phyloP scores from a whole-genome alignment of 2,888 invertebrate species.

The Cryptophagus acutangulus region DNA sequence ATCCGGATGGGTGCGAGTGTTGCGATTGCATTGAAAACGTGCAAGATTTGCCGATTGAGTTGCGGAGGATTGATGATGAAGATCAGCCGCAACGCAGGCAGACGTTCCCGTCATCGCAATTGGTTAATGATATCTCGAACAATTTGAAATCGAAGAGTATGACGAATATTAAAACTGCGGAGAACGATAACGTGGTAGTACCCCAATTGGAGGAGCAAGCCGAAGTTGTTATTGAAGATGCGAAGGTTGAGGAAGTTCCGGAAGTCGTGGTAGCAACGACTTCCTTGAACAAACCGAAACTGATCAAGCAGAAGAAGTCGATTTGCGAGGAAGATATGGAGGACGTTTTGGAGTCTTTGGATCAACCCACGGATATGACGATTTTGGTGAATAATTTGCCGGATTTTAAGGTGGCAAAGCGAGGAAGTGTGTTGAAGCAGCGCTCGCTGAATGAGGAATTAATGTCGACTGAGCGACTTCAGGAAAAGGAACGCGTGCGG shows the following conservation, averaged over 20 bases:
- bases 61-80: constrained; percentile 71
- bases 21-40: constrained; percentile 55
- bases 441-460: constrained; percentile 85
- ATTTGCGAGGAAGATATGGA: constrained; percentile 70
- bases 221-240: background rate
- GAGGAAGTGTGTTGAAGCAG: constrained; percentile 69
- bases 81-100: constrained; percentile 52
- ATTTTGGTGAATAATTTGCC: constrained; percentile 61
- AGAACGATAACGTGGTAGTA: constrained; percentile 53
- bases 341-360: constrained; percentile 59
- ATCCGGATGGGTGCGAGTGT: constrained; percentile 57
- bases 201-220: background rate
- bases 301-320: constrained; percentile 83
- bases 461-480: constrained; percentile 78
- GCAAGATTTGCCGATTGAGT: constrained; percentile 82
- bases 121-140: constrained; percentile 46
- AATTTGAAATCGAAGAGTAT: constrained; percentile 78
- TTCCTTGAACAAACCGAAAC: constrained; percentile 55
- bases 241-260: background rate
- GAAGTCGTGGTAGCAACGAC: constrained; percentile 10
- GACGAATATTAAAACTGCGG: constrained; percentile 74
- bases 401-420: constrained; percentile 56
- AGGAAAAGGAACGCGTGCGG: constrained; percentile 76
- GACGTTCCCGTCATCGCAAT: constrained; percentile 51
- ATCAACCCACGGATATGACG: constrained; percentile 66